A percentile compares a stretch with the other conserved stretches of the same genome.
Conservation (phyloP, 2,797 vertebrate genomes). For the Diplodus puntazzo region DNA sequence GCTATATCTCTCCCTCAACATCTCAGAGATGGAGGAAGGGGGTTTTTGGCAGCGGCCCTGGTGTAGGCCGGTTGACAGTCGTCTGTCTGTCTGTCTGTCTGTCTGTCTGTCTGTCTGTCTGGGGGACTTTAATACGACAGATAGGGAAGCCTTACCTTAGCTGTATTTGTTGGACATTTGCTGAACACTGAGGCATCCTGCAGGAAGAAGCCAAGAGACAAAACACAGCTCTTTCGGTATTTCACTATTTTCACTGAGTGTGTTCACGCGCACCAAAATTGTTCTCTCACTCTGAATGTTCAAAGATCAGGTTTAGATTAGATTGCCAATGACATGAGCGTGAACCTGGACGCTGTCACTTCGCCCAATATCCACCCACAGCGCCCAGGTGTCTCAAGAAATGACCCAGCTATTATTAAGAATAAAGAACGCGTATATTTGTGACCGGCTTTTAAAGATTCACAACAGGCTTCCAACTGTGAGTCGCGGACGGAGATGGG, state of each 20-base stretch:
- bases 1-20: constrained; percentile 3
- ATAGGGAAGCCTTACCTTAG: constrained; percentile 31
- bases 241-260: no score
- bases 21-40: constrained; percentile 13
- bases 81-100: no score
- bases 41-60: constrained; percentile 14
- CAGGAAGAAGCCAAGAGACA: constrained; percentile 14
- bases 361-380: no score
- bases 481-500: background rate
- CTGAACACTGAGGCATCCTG: constrained; percentile 15
- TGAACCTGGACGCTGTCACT: no score
- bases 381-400: background rate
- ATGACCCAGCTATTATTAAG: no score
- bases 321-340: no score
- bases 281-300: background rate
- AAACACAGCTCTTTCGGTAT: no score
- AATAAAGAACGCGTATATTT: no score
- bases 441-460: background rate
- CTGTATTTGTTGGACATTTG: constrained; percentile 36
- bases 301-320: background rate
- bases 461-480: background rate
- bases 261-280: no score
- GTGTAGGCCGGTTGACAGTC: constrained; percentile 40
- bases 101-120: no score
- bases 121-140: constrained; percentile 56